A percentile compares a stretch with the other conserved stretches of the same genome.
phyloP scores from a whole-genome alignment of 53 echinoderm and acorn worm species.

The Holothuria leucospilota region DNA sequence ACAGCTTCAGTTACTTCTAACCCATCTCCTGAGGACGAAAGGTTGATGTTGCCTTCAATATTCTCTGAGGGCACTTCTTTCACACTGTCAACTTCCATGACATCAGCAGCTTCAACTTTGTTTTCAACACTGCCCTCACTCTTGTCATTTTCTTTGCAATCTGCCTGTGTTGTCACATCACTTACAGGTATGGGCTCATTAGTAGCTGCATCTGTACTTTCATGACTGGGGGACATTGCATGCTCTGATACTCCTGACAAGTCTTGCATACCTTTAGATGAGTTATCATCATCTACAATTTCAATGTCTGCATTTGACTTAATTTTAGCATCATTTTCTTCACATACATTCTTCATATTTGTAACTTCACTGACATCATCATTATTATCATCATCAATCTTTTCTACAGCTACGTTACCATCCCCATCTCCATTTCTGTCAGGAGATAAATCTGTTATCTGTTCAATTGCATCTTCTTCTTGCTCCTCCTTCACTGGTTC shows the following conservation, averaged over 20 bases:
- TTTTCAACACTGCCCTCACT: no score
- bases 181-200: no score
- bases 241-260: constrained; percentile 40
- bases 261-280: constrained; percentile 7
- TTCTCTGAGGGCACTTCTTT: no score
- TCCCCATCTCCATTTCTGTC: constrained; percentile 7
- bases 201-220: constrained; percentile 23
- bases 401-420: constrained; percentile 31
- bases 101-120: no score
- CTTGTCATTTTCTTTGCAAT: no score
- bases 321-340: constrained; percentile 53
- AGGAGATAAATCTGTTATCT: constrained; percentile 23
- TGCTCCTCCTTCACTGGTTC: not conserved
- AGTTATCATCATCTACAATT: constrained; percentile 8
- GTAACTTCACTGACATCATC: constrained; percentile 32
- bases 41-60: no score
- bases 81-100: no score
- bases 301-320: constrained; percentile 35
- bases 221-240: constrained; percentile 55
- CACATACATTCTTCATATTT: constrained; percentile 43
- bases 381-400: constrained; percentile 28
- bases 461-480: constrained; percentile 35
- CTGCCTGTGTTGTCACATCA: no score
- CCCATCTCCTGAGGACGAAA: no score
- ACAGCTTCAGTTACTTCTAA: constrained; percentile 22